Evolutionary conservation across 2,113 vertebrate species (phyloP).

Genomic region (Poeciliopsis retropinna): DNA sequence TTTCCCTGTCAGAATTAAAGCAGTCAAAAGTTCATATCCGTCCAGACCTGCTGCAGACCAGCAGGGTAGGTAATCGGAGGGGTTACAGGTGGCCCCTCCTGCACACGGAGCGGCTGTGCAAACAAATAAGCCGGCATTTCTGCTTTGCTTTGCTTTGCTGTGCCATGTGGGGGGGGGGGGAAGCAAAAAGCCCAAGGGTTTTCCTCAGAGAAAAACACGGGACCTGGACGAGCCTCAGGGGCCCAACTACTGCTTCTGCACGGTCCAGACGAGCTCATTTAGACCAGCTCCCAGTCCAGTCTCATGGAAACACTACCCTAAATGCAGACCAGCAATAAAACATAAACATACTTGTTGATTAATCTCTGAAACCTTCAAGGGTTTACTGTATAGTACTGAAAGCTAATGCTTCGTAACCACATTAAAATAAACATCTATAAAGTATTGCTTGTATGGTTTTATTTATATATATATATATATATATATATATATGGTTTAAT

Average conservation of each 20-base stretch:
- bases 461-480: too few species aligned
- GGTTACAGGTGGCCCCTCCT: slow-evolving; percentile 26
- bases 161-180: slow-evolving; percentile 14
- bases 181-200: slow-evolving; percentile 42
- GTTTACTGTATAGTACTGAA: slow-evolving; percentile 9
- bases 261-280: slow-evolving; percentile 59
- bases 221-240: slow-evolving; percentile 50
- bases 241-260: slow-evolving; percentile 33
- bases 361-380: slow-evolving; percentile 9
- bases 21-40: slow-evolving; percentile 61
- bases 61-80: neutral
- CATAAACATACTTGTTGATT: slow-evolving; percentile 57
- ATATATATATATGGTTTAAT: too few species aligned
- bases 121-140: slow-evolving; percentile 60
- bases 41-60: slow-evolving; percentile 51
- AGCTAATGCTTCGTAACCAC: neutral
- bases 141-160: slow-evolving; percentile 18
- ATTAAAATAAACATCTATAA: neutral
- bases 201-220: slow-evolving; percentile 63
- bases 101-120: slow-evolving; percentile 50
- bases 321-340: slow-evolving; percentile 48
- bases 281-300: slow-evolving; percentile 39
- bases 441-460: too few species aligned
- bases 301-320: slow-evolving; percentile 43
- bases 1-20: slow-evolving; percentile 44